Base-by-base conservation (phyloP, 2,113 vertebrate species). In the Geococcyx californianus region DNA sequence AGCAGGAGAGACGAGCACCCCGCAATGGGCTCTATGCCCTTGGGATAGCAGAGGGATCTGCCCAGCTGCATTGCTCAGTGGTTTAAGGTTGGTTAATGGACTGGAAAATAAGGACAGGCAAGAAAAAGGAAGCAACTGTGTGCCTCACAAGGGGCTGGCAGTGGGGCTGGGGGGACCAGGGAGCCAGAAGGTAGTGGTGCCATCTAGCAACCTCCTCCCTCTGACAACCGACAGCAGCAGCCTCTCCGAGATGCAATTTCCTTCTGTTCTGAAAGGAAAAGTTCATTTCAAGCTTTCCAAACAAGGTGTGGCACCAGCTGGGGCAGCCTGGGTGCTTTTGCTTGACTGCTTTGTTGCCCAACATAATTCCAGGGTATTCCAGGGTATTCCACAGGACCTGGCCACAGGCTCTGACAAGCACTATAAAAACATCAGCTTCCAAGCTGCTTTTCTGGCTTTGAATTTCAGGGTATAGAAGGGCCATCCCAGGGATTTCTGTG, bases 371-470 rank as follows among this genome's bases (percentile, higher is more conserved):
- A 5, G 56, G 34, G 38, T 10, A 29, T 40, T 42, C 36, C 54
- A 23, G 67, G 67, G n/a, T n/a, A n/a, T 69, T 38, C 58, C 44
- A 51, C 29, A 2, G n/a, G n/a, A n/a, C n/a, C n/a, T n/a, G n/a
- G 3, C 21, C 28, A 8, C 31, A 31, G 11, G 45, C 29, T 51
- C 67, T 45, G 56, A 28, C 49, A 74, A 84, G n/a, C 2, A 9
- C n/a, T 29, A 45, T 14, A 62, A 72, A 91, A 42, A 31, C 31
- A 12, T 38, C 72, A 52, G 7, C 59, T 69, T 28, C 15, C 56
- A 66, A 54, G 15, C 2, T n/a, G 16, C 33, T 67, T 47, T 54
- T 4, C 16, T 10, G 10, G 34, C 51, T 83, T 84, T 0, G 0
- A 80, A 67, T 3, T 19, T 25, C 2, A 51, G 26, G 38, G 38